phyloP scores from a whole-genome alignment of 2,797 vertebrate species.

The Notolabrus celidotus region DNA sequence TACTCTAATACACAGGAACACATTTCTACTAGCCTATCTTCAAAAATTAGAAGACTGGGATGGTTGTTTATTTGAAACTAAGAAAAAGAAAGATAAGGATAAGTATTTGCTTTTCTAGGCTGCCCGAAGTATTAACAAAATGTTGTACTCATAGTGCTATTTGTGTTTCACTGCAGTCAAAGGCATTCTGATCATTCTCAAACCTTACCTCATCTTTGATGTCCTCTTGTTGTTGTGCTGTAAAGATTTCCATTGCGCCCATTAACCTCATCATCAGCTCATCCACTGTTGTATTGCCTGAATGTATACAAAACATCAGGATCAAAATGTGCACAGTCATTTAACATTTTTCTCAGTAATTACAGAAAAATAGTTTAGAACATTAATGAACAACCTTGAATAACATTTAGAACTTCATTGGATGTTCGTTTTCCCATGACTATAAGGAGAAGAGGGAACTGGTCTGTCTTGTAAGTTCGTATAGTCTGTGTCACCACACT shows the following conservation, averaged over 20 bases:
- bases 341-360: not conserved
- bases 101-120: too few species aligned
- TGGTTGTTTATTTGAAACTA: too few species aligned
- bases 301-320: slow-evolving; percentile 14
- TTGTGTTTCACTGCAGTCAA: not conserved
- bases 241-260: slow-evolving; percentile 99
- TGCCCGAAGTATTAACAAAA: not conserved
- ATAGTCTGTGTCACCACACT: slow-evolving; percentile 98
- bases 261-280: slow-evolving; percentile 99
- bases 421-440: slow-evolving; percentile 99
- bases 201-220: slow-evolving; percentile 96
- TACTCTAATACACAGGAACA: too few species aligned
- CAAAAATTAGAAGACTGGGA: not conserved
- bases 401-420: slow-evolving; percentile 99
- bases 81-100: too few species aligned
- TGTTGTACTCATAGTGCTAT: not conserved
- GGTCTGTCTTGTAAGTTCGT: slow-evolving; percentile 98
- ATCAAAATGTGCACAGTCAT: not conserved
- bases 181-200: not conserved
- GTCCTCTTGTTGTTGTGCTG: slow-evolving; percentile 98
- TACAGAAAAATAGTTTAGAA: not conserved
- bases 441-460: slow-evolving; percentile 97
- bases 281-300: slow-evolving; percentile 98
- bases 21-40: too few species aligned
- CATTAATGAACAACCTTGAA: slow-evolving; percentile 89